Evolutionary conservation across 2,797 vertebrate species (phyloP).

Genomic region (Salmo trutta): DNA sequence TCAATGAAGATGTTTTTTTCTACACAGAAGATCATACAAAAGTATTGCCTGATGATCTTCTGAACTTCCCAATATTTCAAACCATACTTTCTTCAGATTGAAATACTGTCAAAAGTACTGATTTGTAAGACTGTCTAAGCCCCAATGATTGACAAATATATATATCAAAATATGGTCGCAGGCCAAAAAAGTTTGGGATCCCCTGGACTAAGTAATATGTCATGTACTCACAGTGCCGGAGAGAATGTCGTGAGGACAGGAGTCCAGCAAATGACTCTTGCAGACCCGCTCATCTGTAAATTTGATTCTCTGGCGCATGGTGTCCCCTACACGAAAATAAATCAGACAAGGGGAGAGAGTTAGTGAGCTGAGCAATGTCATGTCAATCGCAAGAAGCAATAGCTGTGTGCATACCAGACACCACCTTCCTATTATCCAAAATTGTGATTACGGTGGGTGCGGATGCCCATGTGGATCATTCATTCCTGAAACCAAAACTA

Average conservation of each 20-base stretch:
- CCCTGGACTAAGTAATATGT: background rate
- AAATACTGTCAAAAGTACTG: too few species aligned
- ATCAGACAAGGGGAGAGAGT: background rate
- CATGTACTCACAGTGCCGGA: constrained; percentile 91
- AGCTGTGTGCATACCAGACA: background rate
- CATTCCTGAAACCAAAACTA: background rate
- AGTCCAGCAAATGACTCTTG: constrained; percentile 98
- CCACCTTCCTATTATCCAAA: background rate
- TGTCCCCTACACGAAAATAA: constrained; percentile 82
- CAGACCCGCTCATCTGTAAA: constrained; percentile 97
- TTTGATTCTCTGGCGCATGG: constrained; percentile 96
- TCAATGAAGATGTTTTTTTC: too few species aligned
- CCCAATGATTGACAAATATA: too few species aligned
- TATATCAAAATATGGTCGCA: too few species aligned
- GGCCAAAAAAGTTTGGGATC: background rate
- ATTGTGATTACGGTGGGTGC: background rate
- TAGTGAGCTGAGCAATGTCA: background rate
- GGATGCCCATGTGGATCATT: constrained; percentile 1
- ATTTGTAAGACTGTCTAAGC: too few species aligned
- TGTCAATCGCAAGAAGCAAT: background rate
- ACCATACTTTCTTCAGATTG: too few species aligned
- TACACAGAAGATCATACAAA: too few species aligned
- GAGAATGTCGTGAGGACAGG: constrained; percentile 97
- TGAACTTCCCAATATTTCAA: too few species aligned
- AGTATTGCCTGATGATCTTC: too few species aligned